Base-by-base conservation (phyloP, 2,888 invertebrate genomes). In the Lepidocyrtoides sp. region DNA sequence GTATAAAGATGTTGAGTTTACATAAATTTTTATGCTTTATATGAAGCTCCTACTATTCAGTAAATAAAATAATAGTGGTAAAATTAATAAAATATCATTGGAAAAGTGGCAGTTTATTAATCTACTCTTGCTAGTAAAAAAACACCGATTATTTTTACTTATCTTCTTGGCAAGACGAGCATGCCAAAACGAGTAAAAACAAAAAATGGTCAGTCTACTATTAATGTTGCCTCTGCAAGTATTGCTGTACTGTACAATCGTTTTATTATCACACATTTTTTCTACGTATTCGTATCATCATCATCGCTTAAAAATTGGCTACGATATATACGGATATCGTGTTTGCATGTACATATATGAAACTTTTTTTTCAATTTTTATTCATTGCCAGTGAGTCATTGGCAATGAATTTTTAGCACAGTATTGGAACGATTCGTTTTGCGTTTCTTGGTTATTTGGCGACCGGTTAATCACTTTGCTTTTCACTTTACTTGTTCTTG, bases 311-410 rank as follows among this genome's bases (percentile, higher is more conserved):
- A n/a, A n/a, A n/a, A n/a, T n/a, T n/a, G n/a, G n/a, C n/a, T n/a
- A n/a, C n/a, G n/a, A n/a, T n/a, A 26, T 66, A 26, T 23, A 60
- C 7, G 17, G 17, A 1, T n/a, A 36, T 36, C 36, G 36, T 36
- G 8, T 36, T 36, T 36, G n/a, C n/a, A n/a, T n/a, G n/a, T n/a
- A n/a, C n/a, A n/a, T n/a, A n/a, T n/a, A n/a, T n/a, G n/a, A n/a
- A n/a, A n/a, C 36, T 36, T 36, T 48, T 48, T 12, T 23, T 26
- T 8, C 7, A 60, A 4, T 60, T 23, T 14, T 66, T n/a, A 7
- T 66, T 66, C 66, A 66, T 66, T 29, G n/a, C n/a, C n/a, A n/a
- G n/a, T n/a, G n/a, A n/a, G n/a, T n/a, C 66, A 66, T 66, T 66
- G 66, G 32, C 66, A 66, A 66, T 14, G 29, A 66, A 23, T 8